phyloP scores from a whole-genome alignment of 2,797 vertebrate species.

The Gorsachius magnificus region DNA sequence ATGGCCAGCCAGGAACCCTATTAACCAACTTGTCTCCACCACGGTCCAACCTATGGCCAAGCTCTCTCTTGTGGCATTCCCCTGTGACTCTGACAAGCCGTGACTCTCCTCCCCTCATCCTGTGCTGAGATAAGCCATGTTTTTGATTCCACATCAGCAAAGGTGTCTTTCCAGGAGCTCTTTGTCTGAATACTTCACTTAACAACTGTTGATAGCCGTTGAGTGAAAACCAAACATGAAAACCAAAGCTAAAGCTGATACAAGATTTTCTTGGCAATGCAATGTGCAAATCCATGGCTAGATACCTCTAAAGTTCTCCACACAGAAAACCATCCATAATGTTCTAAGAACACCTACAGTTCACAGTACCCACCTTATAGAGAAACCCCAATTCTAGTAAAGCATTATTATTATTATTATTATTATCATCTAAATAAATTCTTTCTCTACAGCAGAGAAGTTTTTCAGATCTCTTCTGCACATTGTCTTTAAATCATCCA shows the following conservation, averaged over 20 bases:
- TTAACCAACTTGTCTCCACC: neutral
- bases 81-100: neutral
- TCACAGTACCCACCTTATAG: neutral
- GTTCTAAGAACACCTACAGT: neutral
- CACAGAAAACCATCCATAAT: neutral
- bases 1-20: neutral
- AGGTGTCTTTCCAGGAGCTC: neutral
- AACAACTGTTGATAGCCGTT: neutral
- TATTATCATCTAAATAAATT: neutral
- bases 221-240: neutral
- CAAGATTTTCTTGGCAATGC: neutral
- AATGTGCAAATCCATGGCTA: neutral
- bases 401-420: neutral
- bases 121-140: neutral
- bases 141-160: neutral
- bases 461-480: neutral
- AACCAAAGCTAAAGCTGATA: neutral
- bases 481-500: neutral
- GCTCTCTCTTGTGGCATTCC: neutral
- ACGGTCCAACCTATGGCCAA: neutral
- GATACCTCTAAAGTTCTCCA: neutral
- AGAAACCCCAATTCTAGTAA: neutral
- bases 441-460: neutral
- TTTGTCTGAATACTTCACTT: neutral
- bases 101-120: neutral